Base-by-base conservation (phyloP, 2,888 invertebrate genomes). In the Cosmia pyralina region DNA sequence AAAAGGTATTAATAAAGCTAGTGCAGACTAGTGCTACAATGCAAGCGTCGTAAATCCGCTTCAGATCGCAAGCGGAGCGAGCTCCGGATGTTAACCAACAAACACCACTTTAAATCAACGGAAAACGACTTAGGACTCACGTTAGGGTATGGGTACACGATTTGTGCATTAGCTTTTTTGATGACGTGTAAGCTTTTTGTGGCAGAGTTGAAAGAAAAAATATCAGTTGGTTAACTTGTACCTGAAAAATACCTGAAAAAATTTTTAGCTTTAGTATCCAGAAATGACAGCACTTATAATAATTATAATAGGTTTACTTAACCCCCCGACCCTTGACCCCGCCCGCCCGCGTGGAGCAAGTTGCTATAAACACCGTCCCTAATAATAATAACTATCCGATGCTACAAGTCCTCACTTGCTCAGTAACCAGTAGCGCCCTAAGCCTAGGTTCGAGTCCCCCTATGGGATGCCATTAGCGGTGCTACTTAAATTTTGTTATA, bases 31-130 rank as follows among this genome's bases (percentile, higher is more conserved):
- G 38, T 77, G 87, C 77, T 91, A 92, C 92, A 91, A 88, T 92
- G 91, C 88, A 91, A 86, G 76, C 82, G 79, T 88, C 85, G 87
- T 89, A 88, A 89, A 89, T 88, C 89, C 84, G 84, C 77, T 81
- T 80, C 78, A 78, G 82, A 87, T 88, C 86, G 85, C 81, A 76
- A 65, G 72, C 85, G 77, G 28, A 28, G 28, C 78, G 77, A 85
- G 86, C 89, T 81, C 93, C 93, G 95, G 94, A 94, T 94, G 93
- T 90, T 82, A 88, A 84, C 83, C 85, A 87, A 87, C 91, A 93
- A 93, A 94, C 92, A 93, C 82, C 85, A 89, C 90, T 90, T 90
- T 93, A 94, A 94, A 93, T 94, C 94, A 93, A 88, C 86, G 88
- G 88, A 88, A 90, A 91, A 90, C 91, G 89, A 88, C 88, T 87